A percentile compares a stretch with the other conserved stretches of the same genome.
These are phyloP conservation scores for Tricholauxania praeusta DNA, from an alignment of 2,888 invertebrate genomes.

Conservation along the genomic window DNA sequence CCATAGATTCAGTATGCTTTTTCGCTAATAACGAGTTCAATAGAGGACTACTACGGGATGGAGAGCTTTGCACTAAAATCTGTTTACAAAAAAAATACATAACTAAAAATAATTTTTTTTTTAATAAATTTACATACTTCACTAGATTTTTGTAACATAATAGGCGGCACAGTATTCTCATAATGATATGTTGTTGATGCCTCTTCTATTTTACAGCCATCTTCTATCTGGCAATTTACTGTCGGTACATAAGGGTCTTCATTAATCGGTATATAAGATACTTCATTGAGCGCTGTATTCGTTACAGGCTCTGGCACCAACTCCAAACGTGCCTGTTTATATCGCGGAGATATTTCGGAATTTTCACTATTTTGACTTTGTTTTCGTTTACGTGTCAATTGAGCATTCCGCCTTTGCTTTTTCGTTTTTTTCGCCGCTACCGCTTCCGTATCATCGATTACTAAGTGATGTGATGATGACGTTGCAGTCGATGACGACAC, in stretches of 20 bases:
- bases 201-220: too few species aligned
- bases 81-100: not conserved
- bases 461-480: slow-evolving; percentile 63
- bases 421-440: not conserved
- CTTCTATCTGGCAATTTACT: too few species aligned
- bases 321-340: slow-evolving; percentile 49
- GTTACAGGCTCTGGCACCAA: not conserved
- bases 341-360: slow-evolving; percentile 38
- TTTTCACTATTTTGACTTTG: slow-evolving; percentile 47
- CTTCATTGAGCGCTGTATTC: too few species aligned
- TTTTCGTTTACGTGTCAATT: slow-evolving; percentile 50
- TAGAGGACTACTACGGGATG: slow-evolving; percentile 15
- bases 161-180: not conserved
- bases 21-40: slow-evolving; percentile 46
- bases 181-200: too few species aligned
- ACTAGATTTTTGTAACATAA: not conserved
- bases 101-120: not conserved
- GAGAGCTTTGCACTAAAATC: not conserved
- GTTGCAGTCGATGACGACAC: slow-evolving; percentile 52
- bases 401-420: not conserved
- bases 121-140: slow-evolving; percentile 2
- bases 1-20: slow-evolving; percentile 38
- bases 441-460: slow-evolving; percentile 58
- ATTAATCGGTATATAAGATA: too few species aligned
- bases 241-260: too few species aligned